phyloP scores from a whole-genome alignment of 2,888 invertebrate species.

The Drosophila fulvimacula region DNA sequence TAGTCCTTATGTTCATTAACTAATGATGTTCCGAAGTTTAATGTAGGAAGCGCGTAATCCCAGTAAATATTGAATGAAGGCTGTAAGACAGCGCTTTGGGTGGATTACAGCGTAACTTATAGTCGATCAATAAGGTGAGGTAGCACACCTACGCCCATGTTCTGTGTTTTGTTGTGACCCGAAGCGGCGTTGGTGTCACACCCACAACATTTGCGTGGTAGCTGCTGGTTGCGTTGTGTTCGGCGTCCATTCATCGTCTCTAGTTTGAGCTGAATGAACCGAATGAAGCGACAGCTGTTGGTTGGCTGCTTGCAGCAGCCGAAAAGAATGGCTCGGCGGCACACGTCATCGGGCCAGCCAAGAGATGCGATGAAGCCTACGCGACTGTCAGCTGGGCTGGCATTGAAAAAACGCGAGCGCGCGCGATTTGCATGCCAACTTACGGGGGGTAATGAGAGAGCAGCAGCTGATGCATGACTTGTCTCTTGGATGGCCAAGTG shows the following conservation, averaged over 20 bases:
- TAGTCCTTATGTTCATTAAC: neutral
- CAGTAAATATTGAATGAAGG: too few species aligned
- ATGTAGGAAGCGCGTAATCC: too few species aligned
- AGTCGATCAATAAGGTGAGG: slow-evolving; percentile 1
- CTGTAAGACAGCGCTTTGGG: neutral
- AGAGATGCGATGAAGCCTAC: slow-evolving; percentile 61
- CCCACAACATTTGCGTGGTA: slow-evolving; percentile 66
- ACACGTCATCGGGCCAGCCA: slow-evolving; percentile 65
- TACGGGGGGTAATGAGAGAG: neutral
- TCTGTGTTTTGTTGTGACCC: slow-evolving; percentile 59
- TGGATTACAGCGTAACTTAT: slow-evolving; percentile 9
- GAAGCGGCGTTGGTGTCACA: slow-evolving; percentile 76
- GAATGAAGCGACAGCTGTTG: slow-evolving; percentile 56
- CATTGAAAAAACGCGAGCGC: slow-evolving; percentile 65
- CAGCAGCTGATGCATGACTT: slow-evolving; percentile 66
- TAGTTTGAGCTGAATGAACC: slow-evolving; percentile 62
- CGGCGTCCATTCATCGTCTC: slow-evolving; percentile 67
- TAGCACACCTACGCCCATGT: slow-evolving; percentile 38
- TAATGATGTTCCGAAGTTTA: neutral
- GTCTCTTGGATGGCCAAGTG: slow-evolving; percentile 56
- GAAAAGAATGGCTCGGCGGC: slow-evolving; percentile 58
- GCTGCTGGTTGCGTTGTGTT: slow-evolving; percentile 14
- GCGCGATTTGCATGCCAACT: slow-evolving; percentile 74
- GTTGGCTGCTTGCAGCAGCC: slow-evolving; percentile 17
- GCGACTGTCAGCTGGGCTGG: slow-evolving; percentile 54